A percentile compares a stretch with the other conserved stretches of the same genome.
phyloP scores from a whole-genome alignment of 2,113 vertebrate species.

The Euleptes europaea region DNA sequence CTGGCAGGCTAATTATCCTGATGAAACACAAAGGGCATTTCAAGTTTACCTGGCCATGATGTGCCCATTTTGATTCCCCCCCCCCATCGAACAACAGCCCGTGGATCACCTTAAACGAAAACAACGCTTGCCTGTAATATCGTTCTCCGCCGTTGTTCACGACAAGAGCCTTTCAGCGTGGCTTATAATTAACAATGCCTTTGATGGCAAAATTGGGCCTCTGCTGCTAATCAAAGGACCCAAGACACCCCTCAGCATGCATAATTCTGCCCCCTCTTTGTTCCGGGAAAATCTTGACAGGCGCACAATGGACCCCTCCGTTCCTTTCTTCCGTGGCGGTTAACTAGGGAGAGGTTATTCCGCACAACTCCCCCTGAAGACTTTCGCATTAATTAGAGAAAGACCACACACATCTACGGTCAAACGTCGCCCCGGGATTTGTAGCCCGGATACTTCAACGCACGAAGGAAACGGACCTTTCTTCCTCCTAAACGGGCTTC shows the following conservation, averaged over 20 bases:
- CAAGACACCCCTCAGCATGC: conserved; percentile 61
- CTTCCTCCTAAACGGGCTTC: neutral
- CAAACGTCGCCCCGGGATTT: conserved; percentile 30
- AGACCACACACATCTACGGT: conserved; percentile 35
- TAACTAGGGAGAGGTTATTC: conserved; percentile 60
- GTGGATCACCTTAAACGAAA: conserved; percentile 59
- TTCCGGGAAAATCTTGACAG: conserved; percentile 66
- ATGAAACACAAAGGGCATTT: conserved; percentile 4
- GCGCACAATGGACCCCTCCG: conserved; percentile 64
- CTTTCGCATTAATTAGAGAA: conserved; percentile 44
- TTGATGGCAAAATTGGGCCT: conserved; percentile 59
- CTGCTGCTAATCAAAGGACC: conserved; percentile 65
- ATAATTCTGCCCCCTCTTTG: conserved; percentile 67
- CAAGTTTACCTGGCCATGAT: conserved; percentile 27
- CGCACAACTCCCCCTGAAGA: conserved; percentile 52
- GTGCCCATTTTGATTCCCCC: neutral
- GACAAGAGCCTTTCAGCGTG: conserved; percentile 53
- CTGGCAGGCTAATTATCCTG: neutral
- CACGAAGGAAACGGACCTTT: neutral
- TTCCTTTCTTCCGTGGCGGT: conserved; percentile 59
- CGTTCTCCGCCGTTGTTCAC: conserved; percentile 42
- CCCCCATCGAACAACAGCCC: neutral
- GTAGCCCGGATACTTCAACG: neutral
- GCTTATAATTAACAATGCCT: conserved; percentile 68
- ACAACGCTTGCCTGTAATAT: conserved; percentile 43